These are phyloP conservation scores for Seriola aureovittata DNA, from an alignment of 2,113 vertebrate species.

Conservation along the genomic window DNA sequence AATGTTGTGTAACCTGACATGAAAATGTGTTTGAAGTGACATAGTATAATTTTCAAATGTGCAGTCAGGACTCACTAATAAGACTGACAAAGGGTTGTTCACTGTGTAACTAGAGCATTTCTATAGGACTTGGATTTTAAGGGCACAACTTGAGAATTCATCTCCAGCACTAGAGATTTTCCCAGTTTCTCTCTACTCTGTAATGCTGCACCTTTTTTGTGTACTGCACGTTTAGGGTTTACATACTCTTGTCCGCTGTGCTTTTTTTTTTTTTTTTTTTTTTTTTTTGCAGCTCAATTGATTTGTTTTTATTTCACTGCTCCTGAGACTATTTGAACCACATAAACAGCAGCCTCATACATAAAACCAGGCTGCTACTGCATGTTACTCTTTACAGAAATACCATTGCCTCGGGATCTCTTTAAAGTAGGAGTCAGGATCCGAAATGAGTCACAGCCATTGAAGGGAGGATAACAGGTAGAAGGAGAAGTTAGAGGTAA, in stretches of 20 bases:
- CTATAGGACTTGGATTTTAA: not conserved
- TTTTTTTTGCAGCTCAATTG: slow-evolving; percentile 20
- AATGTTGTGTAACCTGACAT: not conserved
- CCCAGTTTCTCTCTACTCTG: not conserved
- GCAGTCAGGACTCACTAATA: slow-evolving; percentile 8
- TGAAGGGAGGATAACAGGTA: not conserved
- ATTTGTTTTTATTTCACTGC: slow-evolving; percentile 31
- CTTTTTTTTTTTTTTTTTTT: not conserved
- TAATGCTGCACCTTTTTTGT: not conserved
- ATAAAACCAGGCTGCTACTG: slow-evolving; percentile 16
- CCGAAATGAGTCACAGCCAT: slow-evolving; percentile 1
- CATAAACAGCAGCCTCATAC: slow-evolving; percentile 7
- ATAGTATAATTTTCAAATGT: not conserved
- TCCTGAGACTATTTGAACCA: not conserved
- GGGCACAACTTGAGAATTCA: not conserved
- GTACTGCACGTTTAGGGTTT: not conserved
- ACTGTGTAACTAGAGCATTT: not conserved
- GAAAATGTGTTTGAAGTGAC: not conserved
- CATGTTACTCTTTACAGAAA: slow-evolving; percentile 3
- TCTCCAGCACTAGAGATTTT: not conserved
- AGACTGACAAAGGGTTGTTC: not conserved
- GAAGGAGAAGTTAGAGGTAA: not conserved
- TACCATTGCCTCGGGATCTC: not conserved
- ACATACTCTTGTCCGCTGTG: not conserved
- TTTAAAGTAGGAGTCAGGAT: slow-evolving; percentile 11